Evolutionary conservation across 2,888 invertebrate genomes (phyloP).

Genomic region (Brachylomia viminalis): DNA sequence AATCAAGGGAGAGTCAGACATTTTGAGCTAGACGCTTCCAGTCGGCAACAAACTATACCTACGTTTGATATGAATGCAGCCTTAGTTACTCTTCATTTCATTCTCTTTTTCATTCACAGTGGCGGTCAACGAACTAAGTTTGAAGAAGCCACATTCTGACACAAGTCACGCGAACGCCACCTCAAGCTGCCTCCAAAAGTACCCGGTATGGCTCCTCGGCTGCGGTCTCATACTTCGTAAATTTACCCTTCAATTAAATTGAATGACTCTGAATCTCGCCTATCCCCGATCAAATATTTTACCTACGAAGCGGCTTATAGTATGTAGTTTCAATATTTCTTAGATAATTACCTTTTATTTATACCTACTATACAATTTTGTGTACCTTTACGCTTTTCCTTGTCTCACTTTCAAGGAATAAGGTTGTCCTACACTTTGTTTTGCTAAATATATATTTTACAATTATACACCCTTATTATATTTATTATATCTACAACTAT

Average conservation of each 20-base stretch:
- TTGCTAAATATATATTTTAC: constrained; percentile 73
- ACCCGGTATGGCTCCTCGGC: constrained; percentile 76
- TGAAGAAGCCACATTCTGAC: constrained; percentile 84
- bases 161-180: constrained; percentile 80
- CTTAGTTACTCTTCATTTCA: neutral
- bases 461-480: constrained; percentile 58
- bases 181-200: constrained; percentile 69
- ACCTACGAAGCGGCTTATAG: constrained; percentile 66
- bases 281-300: constrained; percentile 65
- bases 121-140: constrained; percentile 87
- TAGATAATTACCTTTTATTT: constrained; percentile 62
- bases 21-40: neutral
- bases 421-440: constrained; percentile 78
- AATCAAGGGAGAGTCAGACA: neutral
- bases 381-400: constrained; percentile 70
- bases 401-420: constrained; percentile 85
- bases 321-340: constrained; percentile 61
- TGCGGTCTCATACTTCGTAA: constrained; percentile 76
- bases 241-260: constrained; percentile 69
- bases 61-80: neutral
- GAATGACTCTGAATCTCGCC: constrained; percentile 62
- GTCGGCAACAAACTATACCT: neutral
- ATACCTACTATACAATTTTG: constrained; percentile 56
- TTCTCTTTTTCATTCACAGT: constrained; percentile 73
- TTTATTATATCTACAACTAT: constrained; percentile 39